A percentile compares a stretch with the other conserved stretches of the same genome.
Evolutionary conservation across 2,113 vertebrate species (phyloP).

Genomic region (Patagioenas fasciata): DNA sequence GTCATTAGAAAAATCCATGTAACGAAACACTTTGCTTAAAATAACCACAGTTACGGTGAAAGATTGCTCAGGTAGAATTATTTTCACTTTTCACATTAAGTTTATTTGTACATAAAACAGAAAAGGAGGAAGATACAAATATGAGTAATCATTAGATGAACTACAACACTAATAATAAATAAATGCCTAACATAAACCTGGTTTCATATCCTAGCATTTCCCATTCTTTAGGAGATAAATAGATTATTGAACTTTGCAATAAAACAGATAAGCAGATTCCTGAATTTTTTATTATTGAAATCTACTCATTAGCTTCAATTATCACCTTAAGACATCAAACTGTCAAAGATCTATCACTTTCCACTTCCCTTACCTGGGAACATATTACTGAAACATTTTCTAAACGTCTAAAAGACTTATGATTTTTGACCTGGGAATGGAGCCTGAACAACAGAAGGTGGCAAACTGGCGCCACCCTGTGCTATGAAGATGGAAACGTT

Average conservation of each 20-base stretch:
- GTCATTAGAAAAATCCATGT: not conserved
- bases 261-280: not conserved
- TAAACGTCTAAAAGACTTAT: not conserved
- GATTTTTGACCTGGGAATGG: not conserved
- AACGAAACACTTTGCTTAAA: not conserved
- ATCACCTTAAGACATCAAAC: not conserved
- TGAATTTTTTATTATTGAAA: not conserved
- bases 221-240: not conserved
- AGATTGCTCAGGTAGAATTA: not conserved
- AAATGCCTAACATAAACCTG: not conserved
- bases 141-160: not conserved
- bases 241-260: not conserved
- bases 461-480: not conserved
- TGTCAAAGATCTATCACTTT: not conserved
- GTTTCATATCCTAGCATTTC: not conserved
- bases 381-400: not conserved
- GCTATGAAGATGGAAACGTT: slow-evolving; percentile 3
- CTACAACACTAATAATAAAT: not conserved
- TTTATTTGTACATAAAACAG: not conserved
- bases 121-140: not conserved
- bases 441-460: slow-evolving; percentile 38
- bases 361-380: not conserved
- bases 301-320: not conserved
- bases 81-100: not conserved
- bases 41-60: not conserved